Conservation (phyloP, 2,797 vertebrate genomes). For the Oreochromis mossambicus region DNA sequence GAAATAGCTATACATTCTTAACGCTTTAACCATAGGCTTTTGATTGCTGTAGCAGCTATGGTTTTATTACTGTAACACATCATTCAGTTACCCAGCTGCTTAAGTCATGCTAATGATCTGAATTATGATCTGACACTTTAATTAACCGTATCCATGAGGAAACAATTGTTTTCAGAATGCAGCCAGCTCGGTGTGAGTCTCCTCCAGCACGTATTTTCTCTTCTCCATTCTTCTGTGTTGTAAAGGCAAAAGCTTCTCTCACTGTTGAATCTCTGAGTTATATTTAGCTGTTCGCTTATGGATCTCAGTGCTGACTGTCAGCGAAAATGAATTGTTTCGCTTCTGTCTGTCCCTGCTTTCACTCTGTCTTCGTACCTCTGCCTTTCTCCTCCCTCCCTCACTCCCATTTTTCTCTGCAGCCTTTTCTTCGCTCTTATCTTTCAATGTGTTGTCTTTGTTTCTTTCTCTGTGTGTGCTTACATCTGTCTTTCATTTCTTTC, state of each 20-base stretch:
- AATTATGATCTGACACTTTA: slow-evolving; percentile 53
- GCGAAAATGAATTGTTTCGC: slow-evolving; percentile 73
- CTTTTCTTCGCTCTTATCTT: slow-evolving; percentile 56
- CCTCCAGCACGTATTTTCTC: slow-evolving; percentile 34
- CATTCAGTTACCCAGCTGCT: slow-evolving; percentile 11
- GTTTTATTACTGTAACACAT: slow-evolving; percentile 35
- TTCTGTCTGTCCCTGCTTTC: slow-evolving; percentile 65
- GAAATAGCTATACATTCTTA: background rate
- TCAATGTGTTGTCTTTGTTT: slow-evolving; percentile 42
- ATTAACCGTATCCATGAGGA: slow-evolving; percentile 45
- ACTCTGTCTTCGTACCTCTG: slow-evolving; percentile 57
- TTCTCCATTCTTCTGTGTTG: slow-evolving; percentile 29
- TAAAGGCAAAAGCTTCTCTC: slow-evolving; percentile 44
- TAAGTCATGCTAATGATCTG: slow-evolving; percentile 40
- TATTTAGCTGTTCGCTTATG: slow-evolving; percentile 74
- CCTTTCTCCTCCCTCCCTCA: slow-evolving; percentile 40
- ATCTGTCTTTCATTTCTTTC: slow-evolving; percentile 43
- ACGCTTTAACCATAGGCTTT: slow-evolving; percentile 14
- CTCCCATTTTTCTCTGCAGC: slow-evolving; percentile 49
- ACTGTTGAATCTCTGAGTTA: slow-evolving; percentile 69
- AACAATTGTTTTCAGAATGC: slow-evolving; percentile 24
- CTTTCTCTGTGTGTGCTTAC: slow-evolving; percentile 32
- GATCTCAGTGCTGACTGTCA: slow-evolving; percentile 74
- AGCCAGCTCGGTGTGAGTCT: slow-evolving; percentile 10
- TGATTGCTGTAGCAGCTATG: slow-evolving; percentile 15